These are phyloP conservation scores for Plecotus auritus DNA, from an alignment of 2,113 vertebrate genomes.

Conservation along the genomic window DNA sequence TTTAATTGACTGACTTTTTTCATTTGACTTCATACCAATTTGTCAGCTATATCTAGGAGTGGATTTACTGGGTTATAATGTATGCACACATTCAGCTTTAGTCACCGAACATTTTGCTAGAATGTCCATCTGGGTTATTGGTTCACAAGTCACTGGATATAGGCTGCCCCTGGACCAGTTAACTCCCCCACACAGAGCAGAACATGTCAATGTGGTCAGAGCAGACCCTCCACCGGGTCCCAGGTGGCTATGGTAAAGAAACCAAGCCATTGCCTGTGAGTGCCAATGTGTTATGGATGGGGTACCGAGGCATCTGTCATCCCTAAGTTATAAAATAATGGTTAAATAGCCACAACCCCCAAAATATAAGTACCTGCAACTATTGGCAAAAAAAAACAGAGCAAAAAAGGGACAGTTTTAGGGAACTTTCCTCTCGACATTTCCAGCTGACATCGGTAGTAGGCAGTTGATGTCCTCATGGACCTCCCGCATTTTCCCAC, in stretches of 20 bases:
- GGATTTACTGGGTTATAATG: not conserved
- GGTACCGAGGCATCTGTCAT: not conserved
- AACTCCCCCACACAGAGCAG: not conserved
- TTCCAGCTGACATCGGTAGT: not conserved
- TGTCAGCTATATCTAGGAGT: not conserved
- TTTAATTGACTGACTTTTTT: not conserved
- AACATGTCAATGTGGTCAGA: rapidly evolving
- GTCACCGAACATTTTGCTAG: not conserved
- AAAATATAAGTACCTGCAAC: not conserved
- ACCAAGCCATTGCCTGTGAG: not conserved
- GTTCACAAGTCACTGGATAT: not conserved
- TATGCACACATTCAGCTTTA: not conserved
- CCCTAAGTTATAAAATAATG: not conserved
- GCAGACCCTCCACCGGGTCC: not conserved
- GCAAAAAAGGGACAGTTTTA: not conserved
- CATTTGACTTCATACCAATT: not conserved
- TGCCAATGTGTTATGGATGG: not conserved
- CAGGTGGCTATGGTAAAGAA: not conserved
- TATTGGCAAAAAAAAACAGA: not conserved
- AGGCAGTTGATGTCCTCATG: not conserved
- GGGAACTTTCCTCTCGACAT: not conserved
- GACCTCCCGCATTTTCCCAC: not conserved
- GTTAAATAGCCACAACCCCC: not conserved
- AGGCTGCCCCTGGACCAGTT: not conserved
- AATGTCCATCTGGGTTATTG: not conserved